These are phyloP conservation scores for Varanus komodoensis DNA, from an alignment of 2,113 vertebrate genomes.

Conservation along the genomic window DNA sequence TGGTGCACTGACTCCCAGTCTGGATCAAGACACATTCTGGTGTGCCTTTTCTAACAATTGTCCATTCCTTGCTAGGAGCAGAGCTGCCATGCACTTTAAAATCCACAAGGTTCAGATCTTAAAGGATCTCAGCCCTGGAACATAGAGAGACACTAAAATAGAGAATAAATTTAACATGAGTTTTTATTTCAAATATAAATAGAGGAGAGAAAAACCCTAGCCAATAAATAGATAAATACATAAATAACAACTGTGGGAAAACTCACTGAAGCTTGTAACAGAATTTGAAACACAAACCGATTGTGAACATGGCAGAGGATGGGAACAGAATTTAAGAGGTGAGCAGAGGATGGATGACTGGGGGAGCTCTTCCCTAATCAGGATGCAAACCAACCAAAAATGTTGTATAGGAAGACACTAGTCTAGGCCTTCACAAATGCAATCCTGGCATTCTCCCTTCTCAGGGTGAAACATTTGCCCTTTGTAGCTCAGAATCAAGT, in stretches of 20 bases:
- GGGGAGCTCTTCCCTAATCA: background rate
- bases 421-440: background rate
- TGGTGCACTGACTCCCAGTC: background rate
- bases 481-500: background rate
- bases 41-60: background rate
- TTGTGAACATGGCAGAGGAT: background rate
- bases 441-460: background rate
- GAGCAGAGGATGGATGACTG: background rate
- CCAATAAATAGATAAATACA: conserved; percentile 45
- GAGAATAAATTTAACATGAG: background rate
- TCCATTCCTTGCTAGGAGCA: too few relatives aligned
- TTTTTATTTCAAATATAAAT: conserved; percentile 38
- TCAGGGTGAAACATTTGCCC: background rate
- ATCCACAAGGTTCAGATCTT: background rate
- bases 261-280: background rate
- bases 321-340: background rate
- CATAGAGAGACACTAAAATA: background rate
- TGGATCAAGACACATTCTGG: background rate
- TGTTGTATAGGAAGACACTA: too few relatives aligned
- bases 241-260: conserved; percentile 19
- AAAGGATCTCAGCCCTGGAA: background rate
- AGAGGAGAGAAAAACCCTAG: background rate
- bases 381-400: background rate
- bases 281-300: conserved; percentile 12
- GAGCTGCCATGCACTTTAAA: background rate